Percentiles rank a stretch among this genome's conserved stretches.
Conservation (phyloP, 2,113 vertebrate species). For the Heliornis fulica region DNA sequence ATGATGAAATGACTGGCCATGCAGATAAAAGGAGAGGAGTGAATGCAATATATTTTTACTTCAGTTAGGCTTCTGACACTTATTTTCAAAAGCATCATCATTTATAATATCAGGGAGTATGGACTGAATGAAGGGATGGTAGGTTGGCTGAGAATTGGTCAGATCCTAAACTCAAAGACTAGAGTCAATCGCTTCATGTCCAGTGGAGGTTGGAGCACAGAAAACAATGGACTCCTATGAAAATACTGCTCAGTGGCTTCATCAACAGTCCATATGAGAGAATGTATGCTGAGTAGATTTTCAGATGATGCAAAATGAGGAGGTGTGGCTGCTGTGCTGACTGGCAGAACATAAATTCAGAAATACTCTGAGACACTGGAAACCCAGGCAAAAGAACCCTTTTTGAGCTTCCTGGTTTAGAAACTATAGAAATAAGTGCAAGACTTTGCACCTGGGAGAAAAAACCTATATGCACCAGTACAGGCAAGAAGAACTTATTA, state of each 20-base stretch:
- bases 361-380: neutral
- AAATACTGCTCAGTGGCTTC: neutral
- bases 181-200: neutral
- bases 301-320: neutral
- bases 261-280: neutral
- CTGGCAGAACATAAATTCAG: neutral
- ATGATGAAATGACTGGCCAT: neutral
- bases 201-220: neutral
- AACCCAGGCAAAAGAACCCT: neutral
- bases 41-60: neutral
- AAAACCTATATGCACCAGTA: neutral
- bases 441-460: neutral
- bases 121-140: neutral
- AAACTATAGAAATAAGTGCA: neutral
- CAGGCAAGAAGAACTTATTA: neutral
- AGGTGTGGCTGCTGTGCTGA: neutral
- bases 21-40: neutral
- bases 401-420: neutral
- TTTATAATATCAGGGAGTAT: neutral
- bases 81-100: neutral
- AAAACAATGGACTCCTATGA: neutral
- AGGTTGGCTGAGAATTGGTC: neutral
- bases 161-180: neutral
- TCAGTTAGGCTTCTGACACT: neutral
- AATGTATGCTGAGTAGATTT: neutral